These are phyloP conservation scores for Vesta saturnalis DNA, from an alignment of 2,888 invertebrate species.

Conservation along the genomic window DNA sequence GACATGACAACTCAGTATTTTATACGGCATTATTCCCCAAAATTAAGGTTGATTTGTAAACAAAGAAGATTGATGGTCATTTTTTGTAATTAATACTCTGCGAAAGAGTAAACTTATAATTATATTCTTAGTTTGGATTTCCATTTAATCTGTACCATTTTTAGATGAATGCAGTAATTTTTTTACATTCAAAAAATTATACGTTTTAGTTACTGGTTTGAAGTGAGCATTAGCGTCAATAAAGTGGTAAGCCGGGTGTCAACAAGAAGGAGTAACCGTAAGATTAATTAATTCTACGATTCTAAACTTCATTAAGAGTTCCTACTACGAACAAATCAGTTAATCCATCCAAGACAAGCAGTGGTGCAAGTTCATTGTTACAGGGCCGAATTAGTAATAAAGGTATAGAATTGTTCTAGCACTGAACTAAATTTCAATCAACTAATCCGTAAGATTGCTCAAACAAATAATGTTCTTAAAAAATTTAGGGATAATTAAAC, in stretches of 20 bases:
- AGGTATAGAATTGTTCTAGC: neutral
- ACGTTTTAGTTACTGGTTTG: neutral
- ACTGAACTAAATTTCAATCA: no score
- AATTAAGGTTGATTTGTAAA: slow-evolving; percentile 7
- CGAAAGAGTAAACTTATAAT: neutral
- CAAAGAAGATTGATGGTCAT: slow-evolving; percentile 6
- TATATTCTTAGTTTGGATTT: slow-evolving; percentile 1
- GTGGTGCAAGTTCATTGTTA: slow-evolving; percentile 17
- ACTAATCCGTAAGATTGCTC: no score
- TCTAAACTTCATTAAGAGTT: slow-evolving; percentile 30
- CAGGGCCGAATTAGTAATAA: slow-evolving; percentile 15
- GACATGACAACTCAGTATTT: slow-evolving; percentile 6
- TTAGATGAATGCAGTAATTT: neutral
- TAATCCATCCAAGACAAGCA: slow-evolving; percentile 26
- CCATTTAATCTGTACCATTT: no score
- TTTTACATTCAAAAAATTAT: no score
- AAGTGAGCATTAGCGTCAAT: slow-evolving; percentile 21
- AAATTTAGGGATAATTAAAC: no score
- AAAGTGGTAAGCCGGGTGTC: slow-evolving; percentile 23
- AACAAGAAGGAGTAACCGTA: slow-evolving; percentile 25
- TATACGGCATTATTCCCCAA: neutral
- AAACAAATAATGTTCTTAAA: no score
- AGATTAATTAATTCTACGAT: slow-evolving; percentile 34
- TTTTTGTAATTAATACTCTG: neutral
- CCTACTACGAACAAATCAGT: slow-evolving; percentile 19